phyloP scores from a whole-genome alignment of 2,888 invertebrate genomes.

The Diarsia brunnea region DNA sequence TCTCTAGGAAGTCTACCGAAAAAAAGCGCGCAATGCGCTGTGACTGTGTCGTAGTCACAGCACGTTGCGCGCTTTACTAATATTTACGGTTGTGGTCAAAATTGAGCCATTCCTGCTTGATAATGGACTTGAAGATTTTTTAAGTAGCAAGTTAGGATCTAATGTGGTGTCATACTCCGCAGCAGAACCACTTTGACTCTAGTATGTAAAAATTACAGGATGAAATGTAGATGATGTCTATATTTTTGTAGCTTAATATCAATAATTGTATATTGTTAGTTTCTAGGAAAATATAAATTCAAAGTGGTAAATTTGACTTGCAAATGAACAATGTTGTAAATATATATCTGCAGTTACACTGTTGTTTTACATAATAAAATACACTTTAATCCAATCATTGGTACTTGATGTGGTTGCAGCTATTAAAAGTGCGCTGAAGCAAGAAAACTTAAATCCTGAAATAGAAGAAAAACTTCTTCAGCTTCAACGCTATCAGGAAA shows the following conservation, averaged over 20 bases:
- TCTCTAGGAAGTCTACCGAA: not conserved
- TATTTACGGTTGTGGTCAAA: not conserved
- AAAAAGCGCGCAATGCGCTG: not conserved
- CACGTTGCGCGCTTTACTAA: not conserved
- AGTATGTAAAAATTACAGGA: too few species aligned
- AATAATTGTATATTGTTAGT: too few species aligned
- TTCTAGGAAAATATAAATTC: too few species aligned
- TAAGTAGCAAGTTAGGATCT: too few species aligned
- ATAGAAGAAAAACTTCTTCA: slow-evolving; percentile 97
- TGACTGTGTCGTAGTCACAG: not conserved
- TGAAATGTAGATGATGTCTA: too few species aligned
- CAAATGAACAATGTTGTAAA: not conserved
- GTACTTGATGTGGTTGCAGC: slow-evolving; percentile 89
- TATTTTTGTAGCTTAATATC: too few species aligned
- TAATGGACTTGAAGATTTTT: too few species aligned
- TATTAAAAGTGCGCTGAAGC: slow-evolving; percentile 97
- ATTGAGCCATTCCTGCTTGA: too few species aligned
- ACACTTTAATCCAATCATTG: not conserved
- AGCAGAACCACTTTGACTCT: too few species aligned
- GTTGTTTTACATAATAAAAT: not conserved
- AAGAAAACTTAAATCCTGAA: slow-evolving; percentile 97
- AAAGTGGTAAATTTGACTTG: too few species aligned
- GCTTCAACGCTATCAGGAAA: slow-evolving; percentile 96
- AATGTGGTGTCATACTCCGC: too few species aligned
- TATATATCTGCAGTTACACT: not conserved